Evolutionary conservation across 2,113 vertebrate genomes (phyloP).

Genomic region (Motacilla tschutschensis): DNA sequence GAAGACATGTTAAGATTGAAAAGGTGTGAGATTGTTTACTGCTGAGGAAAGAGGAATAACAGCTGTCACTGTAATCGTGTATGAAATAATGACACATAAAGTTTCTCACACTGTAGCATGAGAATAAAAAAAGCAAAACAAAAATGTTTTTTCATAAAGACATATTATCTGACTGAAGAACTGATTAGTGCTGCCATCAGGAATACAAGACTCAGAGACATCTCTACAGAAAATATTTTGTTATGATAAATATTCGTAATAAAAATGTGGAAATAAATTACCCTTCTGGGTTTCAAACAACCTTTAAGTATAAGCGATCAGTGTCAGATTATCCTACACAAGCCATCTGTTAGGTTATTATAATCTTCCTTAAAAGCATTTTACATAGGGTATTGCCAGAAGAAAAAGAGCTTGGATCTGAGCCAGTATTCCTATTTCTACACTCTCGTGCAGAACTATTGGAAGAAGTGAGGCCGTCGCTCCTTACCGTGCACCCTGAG

Average conservation of each 20-base stretch:
- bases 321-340: constrained; percentile 50
- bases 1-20: not conserved
- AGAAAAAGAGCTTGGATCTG: constrained; percentile 18
- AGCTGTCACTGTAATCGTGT: not conserved
- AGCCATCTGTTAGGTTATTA: constrained; percentile 56
- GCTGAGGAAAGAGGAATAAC: constrained; percentile 6
- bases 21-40: constrained; percentile 18
- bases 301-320: constrained; percentile 21
- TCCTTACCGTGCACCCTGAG: not conserved
- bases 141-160: not conserved
- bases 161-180: not conserved
- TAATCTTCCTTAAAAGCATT: constrained; percentile 21
- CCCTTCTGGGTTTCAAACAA: constrained; percentile 30
- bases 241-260: constrained; percentile 15
- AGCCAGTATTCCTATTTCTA: constrained; percentile 12
- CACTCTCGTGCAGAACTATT: not conserved
- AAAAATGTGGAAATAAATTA: not conserved
- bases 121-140: not conserved
- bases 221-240: not conserved
- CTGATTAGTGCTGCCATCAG: not conserved
- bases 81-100: not conserved
- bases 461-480: not conserved
- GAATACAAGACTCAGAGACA: not conserved
- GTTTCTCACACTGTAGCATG: not conserved
- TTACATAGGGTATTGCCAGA: constrained; percentile 24